phyloP scores from a whole-genome alignment of 2,113 vertebrate species.

The Callorhinus ursinus region DNA sequence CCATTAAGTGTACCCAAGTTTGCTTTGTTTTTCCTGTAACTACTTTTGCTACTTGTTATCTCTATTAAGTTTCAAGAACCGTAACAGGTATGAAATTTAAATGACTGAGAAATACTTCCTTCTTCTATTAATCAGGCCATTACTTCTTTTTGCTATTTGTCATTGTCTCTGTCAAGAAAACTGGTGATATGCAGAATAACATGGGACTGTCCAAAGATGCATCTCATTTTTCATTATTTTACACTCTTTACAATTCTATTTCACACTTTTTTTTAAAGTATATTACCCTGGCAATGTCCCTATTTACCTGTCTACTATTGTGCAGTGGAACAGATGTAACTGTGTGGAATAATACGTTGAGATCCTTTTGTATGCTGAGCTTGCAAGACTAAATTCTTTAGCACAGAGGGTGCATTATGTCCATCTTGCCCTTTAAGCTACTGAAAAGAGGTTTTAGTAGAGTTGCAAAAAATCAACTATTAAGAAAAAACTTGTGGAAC shows the following conservation, averaged over 20 bases:
- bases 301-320: not conserved
- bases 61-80: not conserved
- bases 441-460: not conserved
- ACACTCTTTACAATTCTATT: constrained; percentile 27
- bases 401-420: not conserved
- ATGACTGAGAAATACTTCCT: not conserved
- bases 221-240: constrained; percentile 44
- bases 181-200: not conserved
- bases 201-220: not conserved
- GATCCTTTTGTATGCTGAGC: not conserved
- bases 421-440: not conserved
- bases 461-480: not conserved
- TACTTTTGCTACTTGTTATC: not conserved
- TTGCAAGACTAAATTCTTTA: constrained; percentile 19
- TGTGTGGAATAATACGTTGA: constrained; percentile 10
- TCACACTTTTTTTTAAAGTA: not conserved
- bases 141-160: not conserved
- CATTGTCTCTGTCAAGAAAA: not conserved
- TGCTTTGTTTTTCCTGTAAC: not conserved
- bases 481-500: not conserved
- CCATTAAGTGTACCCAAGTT: not conserved
- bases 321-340: not conserved
- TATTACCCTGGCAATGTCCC: not conserved
- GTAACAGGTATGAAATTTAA: not conserved
- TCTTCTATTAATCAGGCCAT: not conserved